Evolutionary conservation across 2,113 vertebrate species (phyloP), one percentile per base, ranked within the genome.

Genomic region (Mionectes macconnelli): DNA sequence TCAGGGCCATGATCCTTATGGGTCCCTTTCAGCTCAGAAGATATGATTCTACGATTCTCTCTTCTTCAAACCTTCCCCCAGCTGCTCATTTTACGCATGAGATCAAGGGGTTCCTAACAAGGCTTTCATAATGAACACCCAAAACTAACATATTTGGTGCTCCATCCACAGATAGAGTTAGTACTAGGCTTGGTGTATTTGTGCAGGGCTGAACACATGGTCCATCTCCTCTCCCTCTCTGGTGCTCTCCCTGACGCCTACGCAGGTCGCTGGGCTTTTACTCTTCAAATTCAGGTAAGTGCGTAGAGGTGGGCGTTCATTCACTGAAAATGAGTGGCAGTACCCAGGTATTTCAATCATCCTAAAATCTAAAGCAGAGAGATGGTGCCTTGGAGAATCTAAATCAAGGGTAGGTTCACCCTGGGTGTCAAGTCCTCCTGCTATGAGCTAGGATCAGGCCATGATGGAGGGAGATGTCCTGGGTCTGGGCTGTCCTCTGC

Each of bases 1-100:
- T 10, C 24, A 53, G 24, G 39, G 47, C 25, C 25, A 14, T 77
- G 22, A 15, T 63, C 47, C 31, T 69, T 1, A 0, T 62, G 87
- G 12, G 25, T 63, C 30, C 31, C 40, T 56, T 77, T 8, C 63
- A 63, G 1, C 12, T 52, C 25, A 42, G 25, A 49, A 35, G 1
- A 69, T 63, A 42, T 14, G 60, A 42, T 49, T 40, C 12, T 2
- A 0, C 33, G 21, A 13, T 37, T 33, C 35, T 56, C 11, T 78
- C 2, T 23, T 39, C 50, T 86, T 70, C 63, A 68, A 28, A 72
- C 13, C 1, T 20, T 81, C 7, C 7, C 17, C 25, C 10, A 23
- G 7, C 5, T n/a, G 24, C 14, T 18, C 3, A 0, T 63, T 66
- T 44, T n/a, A n/a, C 14, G 45, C 7, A 7, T 0, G 0, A 70